Evolutionary conservation across 2,113 vertebrate species (phyloP).

Genomic region (Callorhinus ursinus): DNA sequence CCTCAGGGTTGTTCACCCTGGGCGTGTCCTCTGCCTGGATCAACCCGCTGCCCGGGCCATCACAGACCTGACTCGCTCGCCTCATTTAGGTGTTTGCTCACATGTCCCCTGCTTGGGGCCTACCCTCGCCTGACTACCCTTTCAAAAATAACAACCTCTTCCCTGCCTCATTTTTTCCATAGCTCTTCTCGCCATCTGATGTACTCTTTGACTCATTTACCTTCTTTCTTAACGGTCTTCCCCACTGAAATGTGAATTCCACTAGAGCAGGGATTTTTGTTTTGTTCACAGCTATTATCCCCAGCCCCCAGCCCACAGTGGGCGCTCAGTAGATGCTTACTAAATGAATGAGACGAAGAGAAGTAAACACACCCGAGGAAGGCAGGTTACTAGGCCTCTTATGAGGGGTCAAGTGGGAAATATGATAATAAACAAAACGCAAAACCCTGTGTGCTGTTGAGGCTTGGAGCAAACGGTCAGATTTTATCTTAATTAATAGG

Average conservation of each 20-base stretch:
- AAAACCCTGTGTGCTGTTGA: not conserved
- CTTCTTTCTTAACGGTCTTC: constrained; percentile 1
- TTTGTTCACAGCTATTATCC: not conserved
- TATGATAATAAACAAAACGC: not conserved
- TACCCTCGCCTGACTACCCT: not conserved
- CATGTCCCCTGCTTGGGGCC: not conserved
- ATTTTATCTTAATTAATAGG: constrained; percentile 8
- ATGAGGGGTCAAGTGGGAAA: not conserved
- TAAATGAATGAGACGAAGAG: constrained; percentile 12
- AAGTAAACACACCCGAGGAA: not conserved
- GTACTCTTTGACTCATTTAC: not conserved
- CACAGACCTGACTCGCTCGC: not conserved
- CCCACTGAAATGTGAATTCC: not conserved
- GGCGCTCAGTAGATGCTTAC: not conserved
- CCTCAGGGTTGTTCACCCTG: not conserved
- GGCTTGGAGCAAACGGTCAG: not conserved
- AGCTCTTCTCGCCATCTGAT: not conserved
- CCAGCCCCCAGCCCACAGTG: not conserved
- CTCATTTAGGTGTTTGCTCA: constrained; percentile 9
- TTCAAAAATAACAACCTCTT: not conserved
- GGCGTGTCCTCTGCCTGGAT: not conserved
- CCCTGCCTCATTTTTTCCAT: not conserved
- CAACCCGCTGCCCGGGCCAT: not conserved
- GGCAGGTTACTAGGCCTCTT: not conserved
- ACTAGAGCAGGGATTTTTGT: not conserved